phyloP scores from a whole-genome alignment of 2,888 invertebrate species.

The Cryptocephalus moraei region DNA sequence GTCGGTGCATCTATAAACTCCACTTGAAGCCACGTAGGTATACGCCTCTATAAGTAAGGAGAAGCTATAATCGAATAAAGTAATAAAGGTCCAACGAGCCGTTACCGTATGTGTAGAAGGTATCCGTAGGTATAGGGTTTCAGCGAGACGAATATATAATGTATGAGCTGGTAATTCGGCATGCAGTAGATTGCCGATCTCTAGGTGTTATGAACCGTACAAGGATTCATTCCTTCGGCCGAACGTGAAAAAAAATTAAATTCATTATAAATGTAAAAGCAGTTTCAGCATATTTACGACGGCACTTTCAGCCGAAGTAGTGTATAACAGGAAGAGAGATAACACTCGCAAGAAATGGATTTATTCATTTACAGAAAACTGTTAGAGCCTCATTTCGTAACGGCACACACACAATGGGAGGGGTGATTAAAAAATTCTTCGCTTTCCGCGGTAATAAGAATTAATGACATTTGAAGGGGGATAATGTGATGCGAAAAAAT shows the following conservation, averaged over 20 bases:
- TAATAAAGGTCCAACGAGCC: no score
- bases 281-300: slow-evolving; percentile 19
- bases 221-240: slow-evolving; percentile 11
- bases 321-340: slow-evolving; percentile 27
- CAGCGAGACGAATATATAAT: no score
- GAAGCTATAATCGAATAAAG: no score
- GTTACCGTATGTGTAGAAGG: no score
- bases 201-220: slow-evolving; percentile 8
- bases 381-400: slow-evolving; percentile 18
- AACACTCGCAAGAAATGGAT: slow-evolving; percentile 25
- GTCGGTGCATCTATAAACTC: no score
- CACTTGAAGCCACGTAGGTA: no score
- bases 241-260: slow-evolving; percentile 15
- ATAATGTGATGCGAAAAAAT: slow-evolving; percentile 7
- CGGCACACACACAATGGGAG: slow-evolving; percentile 25
- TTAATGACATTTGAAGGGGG: slow-evolving; percentile 21
- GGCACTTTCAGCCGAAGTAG: slow-evolving; percentile 19
- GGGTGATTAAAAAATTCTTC: slow-evolving; percentile 27
- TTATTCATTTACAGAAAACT: slow-evolving; percentile 25
- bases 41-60: no score
- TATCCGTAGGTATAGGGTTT: no score
- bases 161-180: no score
- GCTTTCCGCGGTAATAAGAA: slow-evolving; percentile 25
- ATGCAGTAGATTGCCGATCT: no score
- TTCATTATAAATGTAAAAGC: slow-evolving; percentile 23